Base-by-base conservation (phyloP, 1,140 invertebrate species). In the Ips nitidus region DNA sequence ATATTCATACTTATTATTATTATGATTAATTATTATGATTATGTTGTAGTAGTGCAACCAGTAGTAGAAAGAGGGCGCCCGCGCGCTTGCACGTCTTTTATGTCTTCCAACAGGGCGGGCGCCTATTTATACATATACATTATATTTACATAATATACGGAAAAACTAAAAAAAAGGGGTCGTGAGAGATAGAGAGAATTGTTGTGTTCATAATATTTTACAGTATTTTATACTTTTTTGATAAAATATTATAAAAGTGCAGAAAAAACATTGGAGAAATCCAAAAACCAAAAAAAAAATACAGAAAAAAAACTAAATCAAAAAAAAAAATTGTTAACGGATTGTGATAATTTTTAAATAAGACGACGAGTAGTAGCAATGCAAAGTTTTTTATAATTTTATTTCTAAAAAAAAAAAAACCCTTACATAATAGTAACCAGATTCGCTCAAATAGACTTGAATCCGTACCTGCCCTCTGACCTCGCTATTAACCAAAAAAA, bases 221-320 rank as follows among this genome's bases (percentile, higher is more conserved):
- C 78, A 80, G 78, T 80, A 80, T 80, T 80, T 80, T 80, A 78
- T 80, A 80, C 78, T 79, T 80, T 22, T 80, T 80, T 80, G 75
- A 80, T 80, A 80, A 75, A 75, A 75, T 72, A 75, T 39, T 56
- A 59, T 50, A 68, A 47, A 75, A 72, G 75, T 66, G 65, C 71
- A 72, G 73, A 68, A 43, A 75, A 73, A 74, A 72, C 76, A 78
- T 68, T 63, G 71, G 61, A 72, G 73, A 77, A 60, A 72, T 59
- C 63, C 68, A 42, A 62, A 58, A 57, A 75, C 74, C 74, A 73
- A 73, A 68, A 69, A 60, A 69, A 75, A 73, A 75, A 73, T 71
- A 63, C 66, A 53, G 71, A 43, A 71, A 62, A 52, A 43, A 69
- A 50, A 58, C 6, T 43, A 62, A 41, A 56, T 8, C 63, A 61